Percentiles rank a stretch among this genome's conserved stretches.
phyloP scores from a whole-genome alignment of 2,797 vertebrate species.

The Euthynnus affinis region DNA sequence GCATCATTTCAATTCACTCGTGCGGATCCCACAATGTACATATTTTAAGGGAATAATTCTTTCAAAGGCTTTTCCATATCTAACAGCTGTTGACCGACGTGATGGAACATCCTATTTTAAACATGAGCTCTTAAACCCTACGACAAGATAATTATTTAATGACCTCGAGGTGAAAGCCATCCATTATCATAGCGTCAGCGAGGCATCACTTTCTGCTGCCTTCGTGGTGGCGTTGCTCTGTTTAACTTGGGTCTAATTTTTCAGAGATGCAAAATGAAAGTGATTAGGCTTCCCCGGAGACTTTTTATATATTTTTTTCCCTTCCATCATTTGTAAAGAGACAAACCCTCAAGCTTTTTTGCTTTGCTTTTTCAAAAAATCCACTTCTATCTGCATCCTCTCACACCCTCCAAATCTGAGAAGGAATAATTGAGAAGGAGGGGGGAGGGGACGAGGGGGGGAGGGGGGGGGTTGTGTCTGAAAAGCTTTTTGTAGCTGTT shows the following conservation, averaged over 20 bases:
- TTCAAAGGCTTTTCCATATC: neutral
- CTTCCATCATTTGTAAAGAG: slow-evolving; percentile 36
- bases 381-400: slow-evolving; percentile 19
- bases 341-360: slow-evolving; percentile 32
- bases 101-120: slow-evolving; percentile 57
- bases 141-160: slow-evolving; percentile 77
- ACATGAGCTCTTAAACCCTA: slow-evolving; percentile 65
- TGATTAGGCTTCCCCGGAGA: slow-evolving; percentile 61
- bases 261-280: slow-evolving; percentile 71
- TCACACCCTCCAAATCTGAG: slow-evolving; percentile 17
- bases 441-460: too few species aligned
- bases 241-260: slow-evolving; percentile 76
- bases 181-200: slow-evolving; percentile 64
- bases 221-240: slow-evolving; percentile 42
- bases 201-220: slow-evolving; percentile 40
- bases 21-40: slow-evolving; percentile 13
- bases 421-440: slow-evolving; percentile 41
- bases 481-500: slow-evolving; percentile 22
- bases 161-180: slow-evolving; percentile 71
- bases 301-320: neutral
- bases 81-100: slow-evolving; percentile 20
- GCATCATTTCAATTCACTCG: slow-evolving; percentile 23
- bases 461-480: neutral
- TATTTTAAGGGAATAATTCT: slow-evolving; percentile 30
- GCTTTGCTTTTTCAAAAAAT: slow-evolving; percentile 35